phyloP scores from a whole-genome alignment of 64 coral and sea anemone genomes.

The Orbicella faveolata region DNA sequence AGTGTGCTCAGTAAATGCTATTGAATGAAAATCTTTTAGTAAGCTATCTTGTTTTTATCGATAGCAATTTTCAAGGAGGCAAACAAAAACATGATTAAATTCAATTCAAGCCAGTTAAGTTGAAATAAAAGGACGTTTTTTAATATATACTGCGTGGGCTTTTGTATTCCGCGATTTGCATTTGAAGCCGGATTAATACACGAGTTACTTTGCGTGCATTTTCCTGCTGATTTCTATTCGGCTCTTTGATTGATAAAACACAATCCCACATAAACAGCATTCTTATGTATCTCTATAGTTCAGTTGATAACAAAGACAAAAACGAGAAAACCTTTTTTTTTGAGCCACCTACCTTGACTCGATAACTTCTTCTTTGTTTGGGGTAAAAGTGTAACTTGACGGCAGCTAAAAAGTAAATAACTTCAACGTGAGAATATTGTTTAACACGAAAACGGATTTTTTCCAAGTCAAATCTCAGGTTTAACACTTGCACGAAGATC shows the following conservation, averaged over 20 bases:
- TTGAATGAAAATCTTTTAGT: too few relatives aligned
- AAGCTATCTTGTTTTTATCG: too few relatives aligned
- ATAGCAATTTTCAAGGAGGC: too few relatives aligned
- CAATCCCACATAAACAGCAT: too few relatives aligned
- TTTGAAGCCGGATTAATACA: not conserved
- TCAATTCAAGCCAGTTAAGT: not conserved
- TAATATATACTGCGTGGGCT: too few relatives aligned
- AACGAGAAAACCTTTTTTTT: not conserved
- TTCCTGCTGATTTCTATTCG: not conserved
- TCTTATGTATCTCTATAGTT: too few relatives aligned
- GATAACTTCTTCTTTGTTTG: constrained; percentile 84
- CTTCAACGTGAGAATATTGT: not conserved
- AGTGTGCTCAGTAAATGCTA: too few relatives aligned
- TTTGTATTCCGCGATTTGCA: not conserved
- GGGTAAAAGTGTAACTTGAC: constrained; percentile 75
- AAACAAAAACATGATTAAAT: not conserved
- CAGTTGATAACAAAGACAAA: not conserved
- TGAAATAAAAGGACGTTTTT: not conserved
- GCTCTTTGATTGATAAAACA: not conserved
- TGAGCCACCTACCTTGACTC: constrained; percentile 55
- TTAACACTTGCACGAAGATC: not conserved
- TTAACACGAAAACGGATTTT: not conserved
- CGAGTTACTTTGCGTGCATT: not conserved
- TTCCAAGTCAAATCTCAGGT: not conserved
- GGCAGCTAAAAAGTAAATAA: constrained; percentile 49